Evolutionary conservation across 2,113 vertebrate genomes (phyloP), one percentile per base, ranked within the genome.

Genomic region (Antennarius striatus): DNA sequence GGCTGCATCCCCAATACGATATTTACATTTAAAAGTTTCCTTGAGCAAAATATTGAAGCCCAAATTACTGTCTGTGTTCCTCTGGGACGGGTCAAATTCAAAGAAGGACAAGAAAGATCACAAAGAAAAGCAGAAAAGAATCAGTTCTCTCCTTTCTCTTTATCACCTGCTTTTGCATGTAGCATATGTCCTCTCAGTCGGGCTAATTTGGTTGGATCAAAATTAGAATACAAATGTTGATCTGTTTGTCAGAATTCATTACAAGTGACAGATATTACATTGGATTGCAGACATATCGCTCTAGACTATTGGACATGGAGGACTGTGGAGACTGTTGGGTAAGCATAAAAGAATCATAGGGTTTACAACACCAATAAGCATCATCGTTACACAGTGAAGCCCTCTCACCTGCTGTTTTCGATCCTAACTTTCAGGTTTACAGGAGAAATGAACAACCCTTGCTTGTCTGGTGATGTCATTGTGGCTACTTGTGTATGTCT

Each of bases 381-480:
- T 92, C 86, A 86, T 89, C 85, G 84, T 88, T 89, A 88, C 83
- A 87, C 78, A 74, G 79, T 50, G 42, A 83, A 85, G 78, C 77
- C 83, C 86, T 89, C 88, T 88, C 88, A 92, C 88, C 91, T 89
- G 88, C 81, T 82, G 67, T 71, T 89, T 86, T 91, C 85, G 87
- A 90, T 85, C 83, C 54, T 60, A 63, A 10, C 60, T 77, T 74
- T 79, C 85, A 54, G 75, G 71, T 88, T 85, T 83, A 85, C 84
- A 83, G 71, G 71, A 49, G 68, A 66, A 55, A 29, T 28, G 59
- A 75, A 71, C 75, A 79, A 52, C 61, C 39, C 75, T 79, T 42
- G 78, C 71, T 78, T 74, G 82, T 81, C 75, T 77, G 51, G 71
- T 88, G 88, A 87, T 88, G 88, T 87, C 83, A 87, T 87, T 52